Base-by-base conservation (phyloP, 2,113 vertebrate genomes). In the Machaerirhynchus nigripectus region DNA sequence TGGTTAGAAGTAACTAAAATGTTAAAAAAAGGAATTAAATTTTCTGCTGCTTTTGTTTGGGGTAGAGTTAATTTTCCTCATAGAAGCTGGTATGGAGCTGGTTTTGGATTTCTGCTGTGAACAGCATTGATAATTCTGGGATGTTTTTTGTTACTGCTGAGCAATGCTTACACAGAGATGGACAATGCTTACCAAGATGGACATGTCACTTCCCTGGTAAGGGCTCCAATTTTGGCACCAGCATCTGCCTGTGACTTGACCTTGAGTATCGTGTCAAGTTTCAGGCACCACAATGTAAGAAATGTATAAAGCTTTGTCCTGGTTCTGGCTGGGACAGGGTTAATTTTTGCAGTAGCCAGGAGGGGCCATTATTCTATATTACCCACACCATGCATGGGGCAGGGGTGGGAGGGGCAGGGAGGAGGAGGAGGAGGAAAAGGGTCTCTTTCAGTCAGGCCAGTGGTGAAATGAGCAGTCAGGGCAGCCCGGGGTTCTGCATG, bases 401-500 rank as follows among this genome's bases (percentile, higher is more conserved):
- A n/a, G n/a, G n/a, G n/a, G n/a, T n/a, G n/a, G n/a, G n/a, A 9
- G 19, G 8, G 8, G 3, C 0, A 2, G 11, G 40, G 15, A 57
- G 12, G 42, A 49, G 40, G 15, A 57, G 12, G 42, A 49, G 42
- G 37, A 71, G 26, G 23, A 37, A 64, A 23, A 49, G 5, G 13
- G 7, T 27, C 6, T 10, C 18, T 65, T 23, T 52, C 37, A 33
- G 18, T 23, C 0, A 0, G 9, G 22, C 4, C 23, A 21, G 22
- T 16, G 31, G 27, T 33, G 23, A 65, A 74, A 50, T 0, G 1
- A 65, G 15, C 0, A 0, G 33, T 1, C 4, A 33, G 33, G 33
- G 13, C 3, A 40, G 16, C 6, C 11, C 7, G 0, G 0, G 6
- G 18, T 37, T 57, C 50, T 19, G 6, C 0, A 0, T 13, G 17